phyloP scores from a whole-genome alignment of 1,140 invertebrate genomes.

The Leptopilina boulardi region DNA sequence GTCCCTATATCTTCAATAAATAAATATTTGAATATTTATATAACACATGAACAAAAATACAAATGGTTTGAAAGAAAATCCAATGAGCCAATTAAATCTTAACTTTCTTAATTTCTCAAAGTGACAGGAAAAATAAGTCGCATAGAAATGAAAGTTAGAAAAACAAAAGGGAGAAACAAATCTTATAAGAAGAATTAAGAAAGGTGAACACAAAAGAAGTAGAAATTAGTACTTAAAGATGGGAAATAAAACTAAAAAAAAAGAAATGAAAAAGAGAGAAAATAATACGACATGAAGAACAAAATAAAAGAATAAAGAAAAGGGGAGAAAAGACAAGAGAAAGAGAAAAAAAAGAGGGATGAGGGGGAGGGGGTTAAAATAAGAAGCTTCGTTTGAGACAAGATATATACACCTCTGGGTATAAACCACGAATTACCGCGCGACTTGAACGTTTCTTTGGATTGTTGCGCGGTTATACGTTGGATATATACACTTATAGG shows the following conservation, averaged over 20 bases:
- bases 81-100: too few species aligned
- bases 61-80: too few species aligned
- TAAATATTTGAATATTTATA: too few species aligned
- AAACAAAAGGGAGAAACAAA: background rate
- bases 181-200: background rate
- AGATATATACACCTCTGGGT: constrained; percentile 24
- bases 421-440: constrained; percentile 22
- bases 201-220: background rate
- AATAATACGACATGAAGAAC: background rate
- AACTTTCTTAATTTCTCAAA: background rate
- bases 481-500: constrained; percentile 20
- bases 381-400: constrained; percentile 13
- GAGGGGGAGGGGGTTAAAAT: background rate
- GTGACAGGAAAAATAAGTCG: background rate
- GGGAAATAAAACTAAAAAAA: background rate
- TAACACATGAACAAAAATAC: too few species aligned
- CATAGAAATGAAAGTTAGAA: background rate
- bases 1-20: too few species aligned
- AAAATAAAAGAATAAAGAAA: constrained; percentile 2
- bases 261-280: background rate
- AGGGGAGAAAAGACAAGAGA: background rate
- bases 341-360: background rate
- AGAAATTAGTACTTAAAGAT: background rate
- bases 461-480: background rate
- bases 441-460: background rate